Evolutionary conservation across 1,140 invertebrate species (phyloP).

Genomic region (Medauroidea extradentata): DNA sequence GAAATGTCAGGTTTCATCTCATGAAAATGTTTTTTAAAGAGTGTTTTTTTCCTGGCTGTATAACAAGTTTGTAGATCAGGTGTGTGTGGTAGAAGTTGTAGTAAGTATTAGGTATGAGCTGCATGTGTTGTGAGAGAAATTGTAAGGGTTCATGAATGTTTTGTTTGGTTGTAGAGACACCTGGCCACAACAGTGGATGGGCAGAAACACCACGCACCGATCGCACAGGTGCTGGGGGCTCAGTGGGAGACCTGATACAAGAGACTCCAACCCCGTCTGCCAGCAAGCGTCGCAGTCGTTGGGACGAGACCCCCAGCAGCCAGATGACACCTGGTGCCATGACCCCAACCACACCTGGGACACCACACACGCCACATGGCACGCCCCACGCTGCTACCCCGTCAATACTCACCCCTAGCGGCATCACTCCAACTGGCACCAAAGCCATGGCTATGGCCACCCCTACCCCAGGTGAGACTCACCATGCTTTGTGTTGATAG

Average conservation of each 20-base stretch:
- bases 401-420: constrained; percentile 64
- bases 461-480: constrained; percentile 79
- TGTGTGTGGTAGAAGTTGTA: no score
- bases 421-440: constrained; percentile 86
- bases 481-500: no score
- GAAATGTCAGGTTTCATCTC: no score
- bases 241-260: constrained; percentile 69
- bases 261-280: constrained; percentile 89
- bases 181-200: constrained; percentile 91
- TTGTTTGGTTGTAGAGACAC: constrained; percentile 68
- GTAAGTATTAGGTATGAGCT: no score
- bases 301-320: constrained; percentile 94
- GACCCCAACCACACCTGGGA: constrained; percentile 46
- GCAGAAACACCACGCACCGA: constrained; percentile 97
- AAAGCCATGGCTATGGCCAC: constrained; percentile 98
- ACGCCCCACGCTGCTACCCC: constrained; percentile 59
- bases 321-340: constrained; percentile 54
- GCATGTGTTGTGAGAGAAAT: no score
- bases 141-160: no score
- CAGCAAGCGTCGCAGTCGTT: constrained; percentile 87
- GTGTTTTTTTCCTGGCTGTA: no score
- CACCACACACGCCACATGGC: constrained; percentile 64
- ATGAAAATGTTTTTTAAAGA: no score
- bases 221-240: constrained; percentile 58
- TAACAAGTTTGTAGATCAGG: no score